Evolutionary conservation across 92 coral and sea anemone genomes (phyloP), one percentile per base, ranked within the genome.

Genomic region (Montipora capitata): DNA sequence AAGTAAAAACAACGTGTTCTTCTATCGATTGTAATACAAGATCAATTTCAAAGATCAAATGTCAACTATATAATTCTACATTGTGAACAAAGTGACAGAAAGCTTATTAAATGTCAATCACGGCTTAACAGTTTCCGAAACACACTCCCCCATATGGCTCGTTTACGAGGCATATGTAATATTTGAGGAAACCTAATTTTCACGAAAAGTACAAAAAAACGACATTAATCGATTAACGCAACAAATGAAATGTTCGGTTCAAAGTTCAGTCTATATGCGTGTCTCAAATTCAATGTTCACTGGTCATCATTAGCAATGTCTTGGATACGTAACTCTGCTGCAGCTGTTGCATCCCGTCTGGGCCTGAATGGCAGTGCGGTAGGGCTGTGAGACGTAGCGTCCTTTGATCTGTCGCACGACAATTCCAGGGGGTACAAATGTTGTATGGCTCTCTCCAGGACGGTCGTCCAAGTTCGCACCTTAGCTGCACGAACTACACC

Each of bases 111-210:
- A 16, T 68, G 74, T 18, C 74, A 71, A 71, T 35, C 76, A 73
- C 78, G 58, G 59, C 78, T 43, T 73, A 73, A 52, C 51, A 54
- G 81, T 77, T 77, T 77, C 68, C 81, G 69, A 77, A 56, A 77
- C 90, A 87, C 85, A 68, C 79, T 86, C 84, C 91, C 86, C 80
- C 80, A 79, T 87, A 87, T 87, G 81, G 54, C 86, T 87, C 71
- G 88, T 84, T 74, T 65, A 72, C 87, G 87, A 71, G 90, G 64
- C 85, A 77, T 86, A 86, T 86, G 79, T 78, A 72, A 35, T 15
- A 76, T 61, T 14, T 69, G 74, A 85, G 84, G 84, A 79, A 79
- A 79, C 74, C 35, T 49, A 63, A 7, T 67, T 67, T 67, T 67
- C 15, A 52, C 78, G 78, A 35, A 75, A 75, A 77, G 18, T 52